A percentile compares a stretch with the other conserved stretches of the same genome.
phyloP scores from a whole-genome alignment of 1,140 invertebrate genomes.

The Drosophila aff. region DNA sequence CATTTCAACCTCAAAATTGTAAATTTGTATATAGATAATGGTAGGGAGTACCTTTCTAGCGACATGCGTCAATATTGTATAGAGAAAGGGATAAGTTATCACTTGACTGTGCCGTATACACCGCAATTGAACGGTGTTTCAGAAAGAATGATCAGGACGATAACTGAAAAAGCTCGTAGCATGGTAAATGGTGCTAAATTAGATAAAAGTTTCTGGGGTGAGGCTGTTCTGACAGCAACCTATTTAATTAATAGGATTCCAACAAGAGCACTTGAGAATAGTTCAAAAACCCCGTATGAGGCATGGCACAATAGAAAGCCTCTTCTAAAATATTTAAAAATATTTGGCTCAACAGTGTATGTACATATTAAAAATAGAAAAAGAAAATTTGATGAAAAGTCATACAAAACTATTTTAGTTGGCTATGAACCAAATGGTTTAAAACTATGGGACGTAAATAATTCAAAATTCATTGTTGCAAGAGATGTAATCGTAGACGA shows the following conservation, averaged over 20 bases:
- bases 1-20: no score
- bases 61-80: background rate
- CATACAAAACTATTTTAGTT: no score
- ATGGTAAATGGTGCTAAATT: constrained; percentile 12
- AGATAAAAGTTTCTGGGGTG: constrained; percentile 15
- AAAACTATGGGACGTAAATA: constrained; percentile 25
- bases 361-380: background rate
- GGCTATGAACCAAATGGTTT: constrained; percentile 20
- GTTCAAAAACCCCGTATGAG: no score
- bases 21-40: background rate
- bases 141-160: background rate
- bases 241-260: constrained; percentile 23
- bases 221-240: no score
- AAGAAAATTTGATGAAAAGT: constrained; percentile 5
- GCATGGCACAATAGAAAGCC: no score
- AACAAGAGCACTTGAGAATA: constrained; percentile 10
- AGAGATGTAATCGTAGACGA: no score
- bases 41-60: background rate
- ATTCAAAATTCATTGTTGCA: no score
- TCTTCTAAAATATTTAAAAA: no score
- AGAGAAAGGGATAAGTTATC: background rate
- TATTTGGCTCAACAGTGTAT: constrained; percentile 12
- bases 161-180: background rate
- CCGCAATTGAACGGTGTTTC: background rate
- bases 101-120: background rate